Conservation (phyloP, 1,140 invertebrate species). For the Drosophila mojavensis region DNA sequence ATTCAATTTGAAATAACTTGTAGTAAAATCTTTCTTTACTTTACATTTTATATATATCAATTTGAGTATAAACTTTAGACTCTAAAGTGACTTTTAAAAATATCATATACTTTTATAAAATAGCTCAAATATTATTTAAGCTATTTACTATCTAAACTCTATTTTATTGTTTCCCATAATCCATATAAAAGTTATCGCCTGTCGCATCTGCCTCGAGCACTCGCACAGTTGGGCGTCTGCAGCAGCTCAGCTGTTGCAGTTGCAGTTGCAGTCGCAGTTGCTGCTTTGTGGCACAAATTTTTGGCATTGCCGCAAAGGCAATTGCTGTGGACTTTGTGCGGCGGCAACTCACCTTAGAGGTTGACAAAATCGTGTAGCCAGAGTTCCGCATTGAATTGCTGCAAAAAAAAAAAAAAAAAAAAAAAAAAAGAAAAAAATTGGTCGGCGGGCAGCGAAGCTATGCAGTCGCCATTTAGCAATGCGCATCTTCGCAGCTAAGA, state of each 20-base stretch:
- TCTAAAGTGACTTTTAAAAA: too few species aligned
- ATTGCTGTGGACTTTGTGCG: conserved; percentile 28
- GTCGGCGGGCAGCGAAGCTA: conserved; percentile 58
- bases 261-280: too few species aligned
- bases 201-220: conserved; percentile 16
- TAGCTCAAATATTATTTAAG: too few species aligned
- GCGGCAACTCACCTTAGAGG: conserved; percentile 63
- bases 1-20: too few species aligned
- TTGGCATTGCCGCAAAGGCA: conserved; percentile 40
- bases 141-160: not conserved
- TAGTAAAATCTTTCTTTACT: too few species aligned
- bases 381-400: conserved; percentile 74
- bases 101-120: too few species aligned
- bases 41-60: too few species aligned
- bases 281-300: too few species aligned
- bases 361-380: conserved; percentile 74
- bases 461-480: conserved; percentile 39
- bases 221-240: conserved; percentile 42
- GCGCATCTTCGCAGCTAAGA: conserved; percentile 25
- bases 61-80: too few species aligned
- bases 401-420: conserved; percentile 1
- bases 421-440: conserved; percentile 39
- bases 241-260: conserved; percentile 17
- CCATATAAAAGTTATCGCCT: conserved; percentile 12
- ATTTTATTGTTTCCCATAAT: conserved; percentile 15